Conservation (phyloP, 2,113 vertebrate species). For the Ramphastos sulfuratus region DNA sequence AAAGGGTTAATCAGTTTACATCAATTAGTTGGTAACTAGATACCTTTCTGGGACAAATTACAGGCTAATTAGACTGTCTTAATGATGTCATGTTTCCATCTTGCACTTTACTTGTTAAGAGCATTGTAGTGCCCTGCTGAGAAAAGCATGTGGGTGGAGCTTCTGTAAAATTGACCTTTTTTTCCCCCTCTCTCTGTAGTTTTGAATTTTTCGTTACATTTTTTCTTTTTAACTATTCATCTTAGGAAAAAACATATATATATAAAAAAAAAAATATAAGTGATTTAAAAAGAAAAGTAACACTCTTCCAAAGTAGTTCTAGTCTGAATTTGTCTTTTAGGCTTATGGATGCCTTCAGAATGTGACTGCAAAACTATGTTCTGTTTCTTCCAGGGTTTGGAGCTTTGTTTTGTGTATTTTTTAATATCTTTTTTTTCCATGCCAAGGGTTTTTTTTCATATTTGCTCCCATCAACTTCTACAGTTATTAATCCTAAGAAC, state of each 20-base stretch:
- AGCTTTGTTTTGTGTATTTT: not conserved
- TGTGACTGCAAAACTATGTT: not conserved
- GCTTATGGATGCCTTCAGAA: not conserved
- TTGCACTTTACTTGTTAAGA: constrained; percentile 58
- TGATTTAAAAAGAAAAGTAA: not conserved
- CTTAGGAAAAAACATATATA: not conserved
- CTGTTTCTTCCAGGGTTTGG: not conserved
- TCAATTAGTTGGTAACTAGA: constrained; percentile 60
- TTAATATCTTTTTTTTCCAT: not conserved
- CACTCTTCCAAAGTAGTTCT: not conserved
- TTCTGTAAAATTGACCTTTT: not conserved
- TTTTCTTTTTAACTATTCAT: not conserved
- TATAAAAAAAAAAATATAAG: not conserved
- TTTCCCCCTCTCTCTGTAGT: not conserved
- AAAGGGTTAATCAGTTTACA: constrained; percentile 68
- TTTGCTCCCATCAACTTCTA: not conserved
- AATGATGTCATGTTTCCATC: constrained; percentile 63
- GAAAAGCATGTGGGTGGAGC: not conserved
- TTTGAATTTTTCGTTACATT: not conserved
- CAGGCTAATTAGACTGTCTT: constrained; percentile 57
- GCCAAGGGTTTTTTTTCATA: not conserved
- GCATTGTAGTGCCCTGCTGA: not conserved
- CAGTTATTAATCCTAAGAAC: not conserved
- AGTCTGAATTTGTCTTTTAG: not conserved
- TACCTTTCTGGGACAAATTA: constrained; percentile 58